A percentile compares a stretch with the other conserved stretches of the same genome.
These are phyloP conservation scores for Labia minor DNA, from an alignment of 2,888 invertebrate genomes.

Conservation along the genomic window DNA sequence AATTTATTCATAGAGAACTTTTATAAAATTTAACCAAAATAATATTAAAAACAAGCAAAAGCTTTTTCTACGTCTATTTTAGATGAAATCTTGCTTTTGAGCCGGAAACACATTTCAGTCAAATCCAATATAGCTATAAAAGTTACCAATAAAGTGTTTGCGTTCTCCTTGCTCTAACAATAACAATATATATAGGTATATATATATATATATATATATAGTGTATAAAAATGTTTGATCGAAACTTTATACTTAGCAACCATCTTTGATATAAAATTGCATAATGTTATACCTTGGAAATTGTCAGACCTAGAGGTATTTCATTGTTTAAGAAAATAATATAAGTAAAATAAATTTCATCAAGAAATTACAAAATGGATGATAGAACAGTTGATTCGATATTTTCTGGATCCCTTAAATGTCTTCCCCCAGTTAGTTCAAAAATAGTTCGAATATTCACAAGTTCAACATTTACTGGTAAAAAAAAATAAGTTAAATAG, in stretches of 20 bases:
- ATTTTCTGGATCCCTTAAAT: constrained; percentile 76
- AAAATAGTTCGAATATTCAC: constrained; percentile 98
- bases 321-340: neutral
- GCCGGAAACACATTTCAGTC: too few relatives aligned
- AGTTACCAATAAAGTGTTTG: too few relatives aligned
- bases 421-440: constrained; percentile 88
- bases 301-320: neutral
- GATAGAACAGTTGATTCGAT: constrained; percentile 83
- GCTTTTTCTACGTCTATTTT: too few relatives aligned
- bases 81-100: too few relatives aligned
- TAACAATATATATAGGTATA: too few relatives aligned
- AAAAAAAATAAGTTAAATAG: constrained; percentile 26
- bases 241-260: neutral
- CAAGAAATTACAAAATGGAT: constrained; percentile 57
- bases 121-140: too few relatives aligned
- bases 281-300: neutral
- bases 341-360: neutral
- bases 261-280: neutral
- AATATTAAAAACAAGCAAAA: too few relatives aligned
- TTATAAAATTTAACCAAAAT: too few relatives aligned
- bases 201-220: too few relatives aligned
- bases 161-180: too few relatives aligned
- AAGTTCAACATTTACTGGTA: constrained; percentile 96
- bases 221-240: constrained; percentile 13
- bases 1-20: too few relatives aligned